A percentile compares a stretch with the other conserved stretches of the same genome.
Evolutionary conservation across 2,113 vertebrate genomes (phyloP).

Genomic region (Cephalopterus ornatus): DNA sequence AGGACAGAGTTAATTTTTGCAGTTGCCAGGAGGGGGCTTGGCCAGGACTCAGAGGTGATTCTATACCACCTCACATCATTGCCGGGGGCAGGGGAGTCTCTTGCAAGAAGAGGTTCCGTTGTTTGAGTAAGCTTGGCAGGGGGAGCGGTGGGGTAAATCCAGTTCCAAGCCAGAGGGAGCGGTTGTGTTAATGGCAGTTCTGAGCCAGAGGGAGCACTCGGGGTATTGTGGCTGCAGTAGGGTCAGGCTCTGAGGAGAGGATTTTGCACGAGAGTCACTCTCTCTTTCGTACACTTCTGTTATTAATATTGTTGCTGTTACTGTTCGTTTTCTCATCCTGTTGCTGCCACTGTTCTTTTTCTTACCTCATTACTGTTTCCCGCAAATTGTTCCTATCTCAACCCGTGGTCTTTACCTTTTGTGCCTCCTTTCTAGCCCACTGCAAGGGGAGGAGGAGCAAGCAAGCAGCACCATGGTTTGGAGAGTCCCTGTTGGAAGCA

Average conservation of each 20-base stretch:
- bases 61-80: not conserved
- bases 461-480: not conserved
- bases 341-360: not conserved
- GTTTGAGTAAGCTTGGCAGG: too few relatives aligned
- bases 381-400: not conserved
- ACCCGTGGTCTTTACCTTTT: not conserved
- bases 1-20: not conserved
- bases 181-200: accelerated
- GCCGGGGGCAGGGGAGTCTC: accelerated
- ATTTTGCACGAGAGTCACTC: not conserved
- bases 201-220: not conserved
- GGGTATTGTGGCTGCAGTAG: not conserved
- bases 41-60: not conserved
- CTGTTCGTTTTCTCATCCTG: not conserved
- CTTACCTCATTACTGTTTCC: not conserved
- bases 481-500: not conserved
- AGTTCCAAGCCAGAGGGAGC: accelerated
- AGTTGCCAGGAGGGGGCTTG: accelerated
- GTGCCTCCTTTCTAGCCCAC: not conserved
- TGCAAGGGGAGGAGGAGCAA: not conserved
- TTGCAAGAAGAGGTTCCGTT: not conserved
- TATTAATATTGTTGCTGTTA: not conserved
- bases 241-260: not conserved
- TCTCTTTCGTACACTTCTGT: not conserved
- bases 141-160: accelerated